These are phyloP conservation scores for Zophobas morio DNA, from an alignment of 1,140 invertebrate species.

Conservation along the genomic window DNA sequence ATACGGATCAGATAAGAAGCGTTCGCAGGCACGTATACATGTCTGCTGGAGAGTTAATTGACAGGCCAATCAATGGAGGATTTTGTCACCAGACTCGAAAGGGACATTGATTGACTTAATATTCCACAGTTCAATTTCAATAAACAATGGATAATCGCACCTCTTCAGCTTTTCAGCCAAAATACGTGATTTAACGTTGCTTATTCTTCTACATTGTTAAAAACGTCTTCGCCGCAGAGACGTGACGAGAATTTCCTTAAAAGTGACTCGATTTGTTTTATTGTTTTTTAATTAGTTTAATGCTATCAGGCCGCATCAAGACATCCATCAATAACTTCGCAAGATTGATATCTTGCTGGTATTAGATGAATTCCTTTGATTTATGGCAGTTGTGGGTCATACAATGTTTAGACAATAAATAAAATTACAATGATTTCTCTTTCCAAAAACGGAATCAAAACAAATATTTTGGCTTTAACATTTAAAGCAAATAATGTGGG, in stretches of 20 bases:
- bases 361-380: not conserved
- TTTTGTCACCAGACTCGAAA: slow-evolving; percentile 64
- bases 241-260: slow-evolving; percentile 12
- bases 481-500: no score
- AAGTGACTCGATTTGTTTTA: not conserved
- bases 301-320: not conserved
- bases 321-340: not conserved
- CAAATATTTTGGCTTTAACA: no score
- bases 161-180: slow-evolving; percentile 56
- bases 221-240: slow-evolving; percentile 28
- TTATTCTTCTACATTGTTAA: slow-evolving; percentile 46
- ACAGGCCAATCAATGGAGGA: slow-evolving; percentile 66
- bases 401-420: no score
- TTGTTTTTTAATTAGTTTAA: not conserved
- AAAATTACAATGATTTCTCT: no score
- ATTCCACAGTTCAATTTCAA: slow-evolving; percentile 65
- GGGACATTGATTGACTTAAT: slow-evolving; percentile 66
- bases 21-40: slow-evolving; percentile 66
- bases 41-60: slow-evolving; percentile 66
- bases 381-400: not conserved
- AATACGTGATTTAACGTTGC: slow-evolving; percentile 60
- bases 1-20: slow-evolving; percentile 66
- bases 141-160: slow-evolving; percentile 66
- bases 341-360: not conserved
- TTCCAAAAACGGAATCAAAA: no score